phyloP scores from a whole-genome alignment of 2,797 vertebrate genomes.

The Decapterus maruadsi region DNA sequence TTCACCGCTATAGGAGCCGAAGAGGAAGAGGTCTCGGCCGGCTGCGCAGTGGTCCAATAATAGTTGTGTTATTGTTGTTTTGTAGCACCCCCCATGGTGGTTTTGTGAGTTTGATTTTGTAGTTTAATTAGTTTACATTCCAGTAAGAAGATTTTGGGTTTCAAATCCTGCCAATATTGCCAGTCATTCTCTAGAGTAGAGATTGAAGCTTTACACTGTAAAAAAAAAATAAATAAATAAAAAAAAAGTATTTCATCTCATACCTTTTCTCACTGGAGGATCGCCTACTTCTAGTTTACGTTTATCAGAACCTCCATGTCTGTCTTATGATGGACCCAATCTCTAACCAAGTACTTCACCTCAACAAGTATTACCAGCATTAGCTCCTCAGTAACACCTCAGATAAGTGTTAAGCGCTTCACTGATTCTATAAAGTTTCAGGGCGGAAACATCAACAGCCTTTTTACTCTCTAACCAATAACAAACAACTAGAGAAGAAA shows the following conservation, averaged over 20 bases:
- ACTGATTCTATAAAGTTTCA: not conserved
- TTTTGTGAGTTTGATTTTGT: too few species aligned
- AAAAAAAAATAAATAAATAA: too few species aligned
- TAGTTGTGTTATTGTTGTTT: too few species aligned
- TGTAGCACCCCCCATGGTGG: too few species aligned
- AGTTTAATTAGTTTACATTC: too few species aligned
- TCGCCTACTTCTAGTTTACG: not conserved
- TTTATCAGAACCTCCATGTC: not conserved
- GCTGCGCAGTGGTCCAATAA: too few species aligned
- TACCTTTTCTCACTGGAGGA: not conserved
- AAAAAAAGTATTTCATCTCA: not conserved
- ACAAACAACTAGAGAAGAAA: slow-evolving; percentile 41
- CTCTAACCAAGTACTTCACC: not conserved
- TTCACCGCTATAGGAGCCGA: too few species aligned
- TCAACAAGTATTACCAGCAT: not conserved
- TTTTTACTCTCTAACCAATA: not conserved
- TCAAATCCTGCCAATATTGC: too few species aligned
- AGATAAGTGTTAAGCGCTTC: not conserved
- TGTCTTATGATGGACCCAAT: too few species aligned
- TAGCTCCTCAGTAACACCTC: not conserved
- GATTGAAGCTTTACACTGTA: not conserved
- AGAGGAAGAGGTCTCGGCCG: too few species aligned
- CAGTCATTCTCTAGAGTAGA: too few species aligned
- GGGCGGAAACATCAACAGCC: not conserved
- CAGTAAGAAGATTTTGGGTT: too few species aligned